Conservation (phyloP, 2,113 vertebrate species). For the Anhinga anhinga region DNA sequence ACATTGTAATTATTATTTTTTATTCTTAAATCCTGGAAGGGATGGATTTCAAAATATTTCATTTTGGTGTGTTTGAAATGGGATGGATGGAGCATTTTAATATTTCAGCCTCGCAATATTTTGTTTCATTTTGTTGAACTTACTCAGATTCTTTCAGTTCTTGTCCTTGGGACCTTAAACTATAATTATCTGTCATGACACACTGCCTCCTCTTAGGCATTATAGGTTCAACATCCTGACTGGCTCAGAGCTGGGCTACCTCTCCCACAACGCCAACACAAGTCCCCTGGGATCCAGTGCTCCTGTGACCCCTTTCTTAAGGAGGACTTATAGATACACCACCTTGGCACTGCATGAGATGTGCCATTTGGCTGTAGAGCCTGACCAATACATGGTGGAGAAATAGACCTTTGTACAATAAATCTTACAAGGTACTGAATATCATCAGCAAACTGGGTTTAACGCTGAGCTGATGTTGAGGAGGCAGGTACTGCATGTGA, state of each 20-base stretch:
- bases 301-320: not conserved
- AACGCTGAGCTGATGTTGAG: rapidly evolving
- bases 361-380: not conserved
- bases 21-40: not conserved
- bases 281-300: not conserved
- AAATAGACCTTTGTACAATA: not conserved
- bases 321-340: not conserved
- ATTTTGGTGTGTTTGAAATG: not conserved
- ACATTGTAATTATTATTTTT: not conserved
- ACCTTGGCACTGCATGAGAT: not conserved
- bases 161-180: not conserved
- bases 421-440: not conserved
- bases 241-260: not conserved
- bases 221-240: not conserved
- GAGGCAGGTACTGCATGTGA: rapidly evolving
- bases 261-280: not conserved
- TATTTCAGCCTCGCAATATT: not conserved
- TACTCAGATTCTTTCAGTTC: not conserved
- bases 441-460: not conserved
- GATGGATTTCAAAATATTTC: not conserved
- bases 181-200: not conserved
- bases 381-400: not conserved
- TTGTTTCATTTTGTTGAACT: not conserved
- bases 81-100: not conserved
- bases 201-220: not conserved